A percentile compares a stretch with the other conserved stretches of the same genome.
Conservation (phyloP, 2,797 vertebrate genomes). For the Schizothorax lantsangensis region DNA sequence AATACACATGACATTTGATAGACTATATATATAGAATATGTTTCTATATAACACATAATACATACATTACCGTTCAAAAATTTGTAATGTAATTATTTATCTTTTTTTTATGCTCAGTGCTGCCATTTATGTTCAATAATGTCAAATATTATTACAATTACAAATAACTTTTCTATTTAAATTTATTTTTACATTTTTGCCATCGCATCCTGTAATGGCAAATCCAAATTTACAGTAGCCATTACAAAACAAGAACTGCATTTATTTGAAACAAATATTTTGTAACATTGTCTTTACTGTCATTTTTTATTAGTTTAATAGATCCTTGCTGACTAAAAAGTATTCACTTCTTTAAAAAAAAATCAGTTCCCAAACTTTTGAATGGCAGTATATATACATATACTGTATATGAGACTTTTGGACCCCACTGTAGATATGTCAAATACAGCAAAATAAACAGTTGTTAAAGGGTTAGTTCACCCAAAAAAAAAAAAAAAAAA, state of each 20-base stretch:
- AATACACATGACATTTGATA: not conserved
- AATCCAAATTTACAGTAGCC: not conserved
- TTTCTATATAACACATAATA: not conserved
- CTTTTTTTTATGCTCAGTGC: not conserved
- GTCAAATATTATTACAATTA: not conserved
- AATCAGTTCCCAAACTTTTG: not conserved
- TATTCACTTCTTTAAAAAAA: no score
- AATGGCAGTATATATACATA: not conserved
- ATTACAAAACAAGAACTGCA: not conserved
- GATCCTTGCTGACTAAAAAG: not conserved
- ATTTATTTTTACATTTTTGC: no score
- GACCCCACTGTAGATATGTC: not conserved
- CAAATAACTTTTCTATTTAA: not conserved
- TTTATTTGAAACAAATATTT: not conserved
- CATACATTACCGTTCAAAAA: not conserved
- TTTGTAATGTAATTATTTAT: not conserved
- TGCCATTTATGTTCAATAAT: not conserved
- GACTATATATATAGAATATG: not conserved
- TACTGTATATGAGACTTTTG: not conserved
- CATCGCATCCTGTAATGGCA: not conserved
- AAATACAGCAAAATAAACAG: not conserved
- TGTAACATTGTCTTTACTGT: not conserved
- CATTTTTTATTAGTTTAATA: not conserved
- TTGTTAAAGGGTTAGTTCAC: not conserved
- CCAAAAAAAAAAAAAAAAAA: not conserved